Evolutionary conservation across 2,797 vertebrate species (phyloP).

Genomic region (Characodon lateralis): DNA sequence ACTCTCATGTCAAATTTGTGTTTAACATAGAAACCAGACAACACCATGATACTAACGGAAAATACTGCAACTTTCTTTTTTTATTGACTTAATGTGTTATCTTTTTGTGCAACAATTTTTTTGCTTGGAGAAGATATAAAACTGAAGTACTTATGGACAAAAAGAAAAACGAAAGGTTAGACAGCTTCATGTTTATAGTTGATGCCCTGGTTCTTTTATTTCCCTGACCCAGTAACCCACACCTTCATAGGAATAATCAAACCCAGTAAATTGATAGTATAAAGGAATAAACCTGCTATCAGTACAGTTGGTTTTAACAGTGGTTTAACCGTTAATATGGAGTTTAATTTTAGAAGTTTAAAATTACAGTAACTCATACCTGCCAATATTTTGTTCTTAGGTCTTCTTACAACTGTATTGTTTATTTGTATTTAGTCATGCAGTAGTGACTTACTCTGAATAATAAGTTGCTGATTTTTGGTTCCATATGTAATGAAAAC

Average conservation of each 20-base stretch:
- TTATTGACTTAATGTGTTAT: conserved; percentile 38
- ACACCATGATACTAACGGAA: conserved; percentile 50
- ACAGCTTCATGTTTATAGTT: conserved; percentile 66
- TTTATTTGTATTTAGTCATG: conserved; percentile 69
- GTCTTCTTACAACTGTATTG: conserved; percentile 54
- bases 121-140: conserved; percentile 58
- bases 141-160: conserved; percentile 59
- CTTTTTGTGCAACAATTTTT: conserved; percentile 55
- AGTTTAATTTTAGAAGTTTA: conserved; percentile 42
- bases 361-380: conserved; percentile 51
- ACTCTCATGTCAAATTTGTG: conserved; percentile 37
- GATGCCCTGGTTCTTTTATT: conserved; percentile 56
- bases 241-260: conserved; percentile 35
- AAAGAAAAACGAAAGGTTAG: conserved; percentile 38
- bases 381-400: conserved; percentile 50
- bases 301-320: conserved; percentile 54
- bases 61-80: conserved; percentile 49
- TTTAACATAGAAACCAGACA: conserved; percentile 45
- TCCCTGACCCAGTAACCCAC: conserved; percentile 44
- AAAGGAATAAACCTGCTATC: conserved; percentile 45
- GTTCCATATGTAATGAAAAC: conserved; percentile 67
- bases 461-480: conserved; percentile 66
- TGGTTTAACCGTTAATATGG: conserved; percentile 41
- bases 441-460: conserved; percentile 54
- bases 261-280: conserved; percentile 41